These are phyloP conservation scores for Cotesia congregata DNA, from an alignment of 2,888 invertebrate genomes.

Conservation along the genomic window DNA sequence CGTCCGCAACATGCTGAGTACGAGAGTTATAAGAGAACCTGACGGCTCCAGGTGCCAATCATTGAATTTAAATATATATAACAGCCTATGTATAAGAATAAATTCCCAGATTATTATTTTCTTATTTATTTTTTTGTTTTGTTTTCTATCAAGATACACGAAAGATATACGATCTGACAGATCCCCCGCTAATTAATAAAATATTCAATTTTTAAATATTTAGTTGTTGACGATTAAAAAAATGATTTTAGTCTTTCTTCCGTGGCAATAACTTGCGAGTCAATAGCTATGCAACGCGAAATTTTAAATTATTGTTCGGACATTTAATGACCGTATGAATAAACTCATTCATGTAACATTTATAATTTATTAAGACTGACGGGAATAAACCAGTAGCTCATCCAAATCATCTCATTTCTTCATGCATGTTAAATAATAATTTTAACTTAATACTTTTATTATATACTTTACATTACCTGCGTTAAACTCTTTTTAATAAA, in stretches of 20 bases:
- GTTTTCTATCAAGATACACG: not conserved
- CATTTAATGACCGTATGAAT: not conserved
- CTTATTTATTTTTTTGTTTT: slow-evolving; percentile 4
- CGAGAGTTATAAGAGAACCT: slow-evolving; percentile 14
- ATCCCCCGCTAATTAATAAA: slow-evolving; percentile 1
- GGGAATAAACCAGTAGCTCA: not conserved
- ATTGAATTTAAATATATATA: slow-evolving; percentile 34
- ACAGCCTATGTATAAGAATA: slow-evolving; percentile 6
- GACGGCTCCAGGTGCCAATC: slow-evolving; percentile 33
- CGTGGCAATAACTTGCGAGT: not conserved
- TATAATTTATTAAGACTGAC: not conserved
- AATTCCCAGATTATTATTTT: slow-evolving; percentile 17
- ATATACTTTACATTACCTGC: not conserved
- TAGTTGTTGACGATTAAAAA: not conserved
- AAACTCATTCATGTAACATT: not conserved
- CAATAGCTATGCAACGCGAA: not conserved
- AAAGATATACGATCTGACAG: not conserved
- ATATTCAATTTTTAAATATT: not conserved
- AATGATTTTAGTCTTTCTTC: not conserved
- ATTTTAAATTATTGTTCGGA: not conserved
- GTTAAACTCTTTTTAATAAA: not conserved
- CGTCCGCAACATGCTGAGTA: slow-evolving; percentile 27
- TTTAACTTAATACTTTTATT: not conserved
- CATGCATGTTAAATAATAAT: not conserved
- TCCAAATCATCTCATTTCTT: not conserved